Evolutionary conservation across 2,797 vertebrate genomes (phyloP), one percentile per base, ranked within the genome.

Genomic region (Macroramphosus scolopax): DNA sequence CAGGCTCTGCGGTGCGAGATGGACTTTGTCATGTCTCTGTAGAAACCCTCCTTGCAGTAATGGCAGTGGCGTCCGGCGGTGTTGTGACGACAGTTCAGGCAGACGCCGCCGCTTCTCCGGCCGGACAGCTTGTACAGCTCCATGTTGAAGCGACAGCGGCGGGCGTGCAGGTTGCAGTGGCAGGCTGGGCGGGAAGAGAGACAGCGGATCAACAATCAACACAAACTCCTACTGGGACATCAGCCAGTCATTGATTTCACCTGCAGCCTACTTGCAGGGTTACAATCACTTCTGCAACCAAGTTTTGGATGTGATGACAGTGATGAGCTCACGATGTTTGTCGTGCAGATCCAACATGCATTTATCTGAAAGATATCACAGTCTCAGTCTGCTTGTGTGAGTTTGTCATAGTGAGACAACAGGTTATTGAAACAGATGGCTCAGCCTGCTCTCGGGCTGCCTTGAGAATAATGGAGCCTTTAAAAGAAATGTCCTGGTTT

Each of bases 41-140:
- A 99, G 89, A 92, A 99, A 6, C 96, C 96, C 81, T 99, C 96
- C 80, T 93, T 96, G 90, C 96, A 99, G 91, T 98, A 99, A 84
- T 98, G 96, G 76, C 96, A 99, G 75, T 99, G 96, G 15, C 96
- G 90, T 0, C 96, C 96, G 0, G 95, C 96, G 0, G 96, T 98
- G 90, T 98, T 99, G 87, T 99, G 96, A 3, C 96, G 92, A 68
- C 96, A 99, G 88, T 97, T 98, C 60, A 98, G 92, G 43, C 96
- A 99, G 43, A 99, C 96, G 0, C 96, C 96, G 0, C 96, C 96
- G 0, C 96, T 99, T 62, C 92, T 92, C 14, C 96, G 91, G 2
- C 96, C 96, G 0, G 96, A 98, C 58, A 98, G 89, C 75, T 98
- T 98, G 88, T 92, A 98, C 41, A 98, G 90, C 82, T 98, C 96